Percentiles rank a stretch among this genome's conserved stretches.
Conservation (phyloP, 2,888 invertebrate genomes). For the Gastracanthus pulcherrimus region DNA sequence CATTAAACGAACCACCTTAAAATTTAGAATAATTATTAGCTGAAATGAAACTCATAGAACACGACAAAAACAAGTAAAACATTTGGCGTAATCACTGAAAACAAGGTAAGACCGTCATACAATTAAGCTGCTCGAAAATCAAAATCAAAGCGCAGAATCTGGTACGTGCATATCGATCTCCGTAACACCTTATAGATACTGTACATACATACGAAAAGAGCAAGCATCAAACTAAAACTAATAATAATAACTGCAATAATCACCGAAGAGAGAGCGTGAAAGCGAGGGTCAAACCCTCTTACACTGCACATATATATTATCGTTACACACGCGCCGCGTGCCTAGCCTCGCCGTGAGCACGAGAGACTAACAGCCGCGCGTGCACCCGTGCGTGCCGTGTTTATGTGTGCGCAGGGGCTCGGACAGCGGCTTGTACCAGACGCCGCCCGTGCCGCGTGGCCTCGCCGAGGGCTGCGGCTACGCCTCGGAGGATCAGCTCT, state of each 20-base stretch:
- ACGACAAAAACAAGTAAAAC: conserved; percentile 25
- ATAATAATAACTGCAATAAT: no score
- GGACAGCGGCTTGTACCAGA: conserved; percentile 81
- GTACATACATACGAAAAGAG: background rate
- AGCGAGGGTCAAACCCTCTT: background rate
- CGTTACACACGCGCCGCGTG: background rate
- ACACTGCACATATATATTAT: no score
- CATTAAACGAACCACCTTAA: background rate
- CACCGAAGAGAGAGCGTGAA: background rate
- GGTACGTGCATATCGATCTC: no score
- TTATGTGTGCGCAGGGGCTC: conserved; percentile 78
- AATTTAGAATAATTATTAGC: background rate
- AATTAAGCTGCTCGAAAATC: background rate
- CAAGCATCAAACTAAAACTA: background rate
- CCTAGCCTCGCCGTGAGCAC: background rate
- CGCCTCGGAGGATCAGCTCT: conserved; percentile 80
- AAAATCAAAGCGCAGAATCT: background rate
- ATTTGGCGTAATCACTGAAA: background rate
- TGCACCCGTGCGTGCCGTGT: background rate
- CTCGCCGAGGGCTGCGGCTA: conserved; percentile 74
- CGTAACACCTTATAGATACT: background rate
- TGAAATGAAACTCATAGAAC: background rate
- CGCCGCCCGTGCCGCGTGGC: conserved; percentile 79
- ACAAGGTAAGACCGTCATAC: conserved; percentile 20
- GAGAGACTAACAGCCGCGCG: background rate